Conservation (phyloP, 2,113 vertebrate genomes). For the Phyllopteryx taeniolatus region DNA sequence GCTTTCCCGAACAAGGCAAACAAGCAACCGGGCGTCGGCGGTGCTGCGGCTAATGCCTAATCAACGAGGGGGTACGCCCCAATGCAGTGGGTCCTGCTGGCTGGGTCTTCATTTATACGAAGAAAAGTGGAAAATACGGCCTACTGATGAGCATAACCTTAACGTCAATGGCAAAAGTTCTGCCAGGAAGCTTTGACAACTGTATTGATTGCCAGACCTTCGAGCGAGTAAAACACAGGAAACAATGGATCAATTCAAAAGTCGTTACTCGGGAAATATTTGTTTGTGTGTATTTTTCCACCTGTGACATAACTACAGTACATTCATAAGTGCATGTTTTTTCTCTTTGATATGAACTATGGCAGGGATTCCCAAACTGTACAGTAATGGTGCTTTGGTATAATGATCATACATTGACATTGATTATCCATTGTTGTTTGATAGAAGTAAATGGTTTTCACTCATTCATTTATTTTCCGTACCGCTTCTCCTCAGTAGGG, state of each 20-base stretch:
- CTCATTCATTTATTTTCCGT: too few relatives aligned
- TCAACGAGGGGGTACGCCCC: conserved; percentile 59
- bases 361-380: neutral
- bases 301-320: neutral
- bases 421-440: neutral
- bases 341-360: neutral
- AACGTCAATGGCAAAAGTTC: conserved; percentile 37
- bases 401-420: neutral
- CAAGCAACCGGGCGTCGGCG: conserved; percentile 56
- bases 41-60: conserved; percentile 59
- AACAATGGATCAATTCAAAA: conserved; percentile 1
- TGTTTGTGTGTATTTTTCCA: neutral
- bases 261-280: neutral
- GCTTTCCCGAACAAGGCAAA: conserved; percentile 48
- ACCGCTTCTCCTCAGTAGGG: too few relatives aligned
- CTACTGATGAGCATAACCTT: conserved; percentile 58
- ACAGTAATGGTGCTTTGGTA: neutral
- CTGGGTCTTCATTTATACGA: conserved; percentile 37
- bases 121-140: conserved; percentile 23
- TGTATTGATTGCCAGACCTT: neutral
- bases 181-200: conserved; percentile 23
- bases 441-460: neutral
- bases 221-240: neutral
- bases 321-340: neutral
- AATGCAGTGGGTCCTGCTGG: conserved; percentile 15